Conservation (phyloP, 2,797 vertebrate species). For the Bradypodion ventrale region DNA sequence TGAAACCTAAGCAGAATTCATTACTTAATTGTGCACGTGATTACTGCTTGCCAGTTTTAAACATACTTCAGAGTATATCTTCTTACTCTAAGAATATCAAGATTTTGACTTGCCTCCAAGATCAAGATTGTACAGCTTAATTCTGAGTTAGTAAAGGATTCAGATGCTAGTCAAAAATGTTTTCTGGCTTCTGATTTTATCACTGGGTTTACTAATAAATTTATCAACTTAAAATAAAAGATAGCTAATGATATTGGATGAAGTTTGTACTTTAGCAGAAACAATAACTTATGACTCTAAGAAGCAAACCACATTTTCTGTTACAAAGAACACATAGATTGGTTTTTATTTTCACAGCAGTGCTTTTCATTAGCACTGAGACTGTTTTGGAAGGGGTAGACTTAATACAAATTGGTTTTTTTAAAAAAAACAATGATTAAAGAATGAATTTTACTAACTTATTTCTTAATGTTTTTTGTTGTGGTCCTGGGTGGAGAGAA, state of each 20-base stretch:
- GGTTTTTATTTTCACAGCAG: background rate
- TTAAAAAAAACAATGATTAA: background rate
- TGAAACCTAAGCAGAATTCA: background rate
- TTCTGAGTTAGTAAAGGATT: background rate
- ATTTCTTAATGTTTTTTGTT: fast-evolving
- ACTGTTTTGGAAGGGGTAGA: background rate
- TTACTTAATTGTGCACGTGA: background rate
- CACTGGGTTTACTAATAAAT: background rate
- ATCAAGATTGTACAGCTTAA: background rate
- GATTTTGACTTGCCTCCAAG: no score
- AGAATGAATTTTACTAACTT: background rate
- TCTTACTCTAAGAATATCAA: background rate
- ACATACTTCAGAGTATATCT: background rate
- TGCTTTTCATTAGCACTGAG: background rate
- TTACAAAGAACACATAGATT: background rate
- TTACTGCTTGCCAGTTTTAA: background rate
- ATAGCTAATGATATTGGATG: background rate
- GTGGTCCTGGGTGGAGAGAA: background rate
- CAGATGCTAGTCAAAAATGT: background rate
- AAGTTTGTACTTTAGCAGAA: background rate
- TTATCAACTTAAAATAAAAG: background rate
- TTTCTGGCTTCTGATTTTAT: background rate
- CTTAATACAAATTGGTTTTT: no score
- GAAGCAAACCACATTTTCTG: background rate
- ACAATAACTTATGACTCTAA: background rate